Conservation (phyloP, 2,888 invertebrate species). For the Erpobdella octoculata region DNA sequence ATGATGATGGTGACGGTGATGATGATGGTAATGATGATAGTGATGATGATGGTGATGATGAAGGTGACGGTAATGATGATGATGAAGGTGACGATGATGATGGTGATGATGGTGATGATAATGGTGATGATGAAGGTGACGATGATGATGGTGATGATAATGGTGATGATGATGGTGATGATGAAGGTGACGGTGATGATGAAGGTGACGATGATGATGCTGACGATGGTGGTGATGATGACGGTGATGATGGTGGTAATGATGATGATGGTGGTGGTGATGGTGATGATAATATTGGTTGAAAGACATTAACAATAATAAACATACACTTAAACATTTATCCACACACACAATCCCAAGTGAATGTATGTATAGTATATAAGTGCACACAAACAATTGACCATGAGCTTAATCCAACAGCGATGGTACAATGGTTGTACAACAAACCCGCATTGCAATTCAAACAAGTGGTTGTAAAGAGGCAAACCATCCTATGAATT, state of each 20-base stretch:
- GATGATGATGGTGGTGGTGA: too few species aligned
- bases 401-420: too few species aligned
- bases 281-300: too few species aligned
- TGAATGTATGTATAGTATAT: too few species aligned
- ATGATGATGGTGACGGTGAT: neutral
- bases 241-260: neutral
- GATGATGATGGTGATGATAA: conserved; percentile 16
- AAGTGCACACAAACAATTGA: too few species aligned
- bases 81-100: neutral
- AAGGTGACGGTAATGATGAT: neutral
- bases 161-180: conserved; percentile 23
- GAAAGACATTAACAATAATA: too few species aligned
- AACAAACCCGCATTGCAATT: too few species aligned
- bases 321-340: too few species aligned
- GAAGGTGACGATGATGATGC: neutral
- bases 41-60: neutral
- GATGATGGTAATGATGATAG: neutral
- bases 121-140: conserved; percentile 10
- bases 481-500: too few species aligned
- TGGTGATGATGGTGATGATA: neutral
- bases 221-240: neutral
- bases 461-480: too few species aligned
- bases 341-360: too few species aligned
- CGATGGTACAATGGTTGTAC: too few species aligned
- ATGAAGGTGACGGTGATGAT: conserved; percentile 18